phyloP scores from a whole-genome alignment of 2,113 vertebrate species.

The Ranitomeya imitator region DNA sequence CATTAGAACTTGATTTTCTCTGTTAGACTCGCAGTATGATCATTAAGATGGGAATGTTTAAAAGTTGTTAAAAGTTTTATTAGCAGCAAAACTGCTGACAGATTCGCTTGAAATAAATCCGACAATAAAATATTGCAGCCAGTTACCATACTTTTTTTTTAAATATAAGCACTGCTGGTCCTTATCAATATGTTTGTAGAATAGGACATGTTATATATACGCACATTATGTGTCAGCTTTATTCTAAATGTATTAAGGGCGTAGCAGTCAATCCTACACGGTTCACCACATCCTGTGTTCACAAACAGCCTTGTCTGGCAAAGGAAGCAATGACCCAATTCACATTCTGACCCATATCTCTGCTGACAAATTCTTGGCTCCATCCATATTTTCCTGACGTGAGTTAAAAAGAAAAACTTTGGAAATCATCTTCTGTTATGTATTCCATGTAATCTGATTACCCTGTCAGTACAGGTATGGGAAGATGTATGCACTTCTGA shows the following conservation, averaged over 20 bases:
- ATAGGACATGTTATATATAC: not conserved
- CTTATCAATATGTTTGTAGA: not conserved
- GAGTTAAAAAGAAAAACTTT: not conserved
- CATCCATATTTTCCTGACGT: not conserved
- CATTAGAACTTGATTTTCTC: too few relatives aligned
- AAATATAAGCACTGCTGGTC: not conserved
- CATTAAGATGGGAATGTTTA: too few relatives aligned
- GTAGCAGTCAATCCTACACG: not conserved
- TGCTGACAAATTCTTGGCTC: not conserved
- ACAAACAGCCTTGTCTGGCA: conserved; percentile 4
- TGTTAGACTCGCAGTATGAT: too few relatives aligned
- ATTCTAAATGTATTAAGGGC: conserved; percentile 30
- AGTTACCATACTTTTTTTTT: too few relatives aligned
- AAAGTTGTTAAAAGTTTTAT: too few relatives aligned
- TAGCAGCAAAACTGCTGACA: too few relatives aligned
- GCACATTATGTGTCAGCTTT: conserved; percentile 25
- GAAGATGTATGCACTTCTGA: not conserved
- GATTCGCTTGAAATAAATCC: too few relatives aligned
- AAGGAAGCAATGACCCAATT: conserved; percentile 13
- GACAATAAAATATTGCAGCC: too few relatives aligned
- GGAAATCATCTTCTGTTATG: not conserved
- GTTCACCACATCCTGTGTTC: conserved; percentile 43
- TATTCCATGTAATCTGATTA: not conserved
- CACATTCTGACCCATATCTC: conserved; percentile 3
- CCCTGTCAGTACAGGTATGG: not conserved